Conservation (phyloP, 2,113 vertebrate genomes). For the Glaucidium brasilianum region DNA sequence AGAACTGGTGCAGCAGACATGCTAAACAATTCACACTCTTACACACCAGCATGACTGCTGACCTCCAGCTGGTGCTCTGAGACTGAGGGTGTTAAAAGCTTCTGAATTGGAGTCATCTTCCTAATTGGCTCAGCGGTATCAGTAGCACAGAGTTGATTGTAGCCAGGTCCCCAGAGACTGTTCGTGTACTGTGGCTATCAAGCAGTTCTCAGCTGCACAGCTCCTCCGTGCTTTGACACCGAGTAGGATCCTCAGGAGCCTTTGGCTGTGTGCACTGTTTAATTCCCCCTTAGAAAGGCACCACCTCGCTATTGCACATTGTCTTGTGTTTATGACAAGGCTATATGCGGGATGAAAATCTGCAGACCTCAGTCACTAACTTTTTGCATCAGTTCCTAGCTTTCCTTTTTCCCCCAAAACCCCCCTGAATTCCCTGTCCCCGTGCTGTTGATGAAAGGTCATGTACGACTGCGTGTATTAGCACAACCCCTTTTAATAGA, state of each 20-base stretch:
- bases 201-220: background rate
- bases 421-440: background rate
- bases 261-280: background rate
- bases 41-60: background rate
- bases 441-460: background rate
- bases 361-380: background rate
- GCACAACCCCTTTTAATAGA: background rate
- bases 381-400: background rate
- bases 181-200: background rate
- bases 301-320: background rate
- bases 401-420: background rate
- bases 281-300: background rate
- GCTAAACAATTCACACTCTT: background rate
- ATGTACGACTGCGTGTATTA: background rate
- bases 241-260: background rate
- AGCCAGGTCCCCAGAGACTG: background rate
- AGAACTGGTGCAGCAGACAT: background rate
- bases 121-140: background rate
- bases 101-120: background rate
- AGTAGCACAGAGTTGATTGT: background rate
- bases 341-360: background rate
- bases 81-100: constrained; percentile 20
- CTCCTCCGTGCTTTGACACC: background rate
- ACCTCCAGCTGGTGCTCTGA: background rate
- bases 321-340: background rate